Base-by-base conservation (phyloP, 2,888 invertebrate species). In the Idaea straminata region DNA sequence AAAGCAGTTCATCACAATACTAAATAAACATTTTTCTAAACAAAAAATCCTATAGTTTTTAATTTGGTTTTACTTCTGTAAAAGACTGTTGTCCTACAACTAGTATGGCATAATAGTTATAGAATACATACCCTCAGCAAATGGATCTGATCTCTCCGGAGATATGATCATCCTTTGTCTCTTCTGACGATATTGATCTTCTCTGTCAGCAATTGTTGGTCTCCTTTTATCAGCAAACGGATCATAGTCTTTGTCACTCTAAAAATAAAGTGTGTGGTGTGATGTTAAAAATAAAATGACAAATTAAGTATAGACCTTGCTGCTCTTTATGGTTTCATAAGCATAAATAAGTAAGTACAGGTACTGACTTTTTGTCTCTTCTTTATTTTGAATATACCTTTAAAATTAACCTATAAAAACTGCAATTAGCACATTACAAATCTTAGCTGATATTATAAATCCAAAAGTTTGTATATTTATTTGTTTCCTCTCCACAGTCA, bases 101-200 rank as follows among this genome's bases (percentile, higher is more conserved):
- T 25, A 25, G 25, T 58, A 58, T 5, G 5, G 15, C 15, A 15
- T 58, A n/a, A 59, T 59, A 59, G 5, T 59, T 7, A 16, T 34
- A 16, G 47, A 64, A 63, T 69, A 94, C 95, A 92, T 94, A 98
- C 98, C 99, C 94, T 99, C 98, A 82, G 98, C 98, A 94, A 99
- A 99, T 57, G 98, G 98, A 94, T 99, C 99, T 75, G 96, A 95
- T 80, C 99, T 95, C 83, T 98, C 99, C 0, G 99, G 99, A 5
- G 99, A 99, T 81, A 99, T 98, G 71, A 96, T 96, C 95, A 97
- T 96, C 87, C 96, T 94, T 69, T 98, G 95, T 76, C 98, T 94
- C 78, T 97, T 96, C 79, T 97, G 97, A 66, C 98, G 95, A 83
- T 99, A 99, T 84, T 99, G 99, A 95, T 99, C 98, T 92, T 99